A percentile compares a stretch with the other conserved stretches of the same genome.
These are phyloP conservation scores for Hylaeus anthracinus DNA, from an alignment of 1,140 invertebrate genomes.

Conservation along the genomic window DNA sequence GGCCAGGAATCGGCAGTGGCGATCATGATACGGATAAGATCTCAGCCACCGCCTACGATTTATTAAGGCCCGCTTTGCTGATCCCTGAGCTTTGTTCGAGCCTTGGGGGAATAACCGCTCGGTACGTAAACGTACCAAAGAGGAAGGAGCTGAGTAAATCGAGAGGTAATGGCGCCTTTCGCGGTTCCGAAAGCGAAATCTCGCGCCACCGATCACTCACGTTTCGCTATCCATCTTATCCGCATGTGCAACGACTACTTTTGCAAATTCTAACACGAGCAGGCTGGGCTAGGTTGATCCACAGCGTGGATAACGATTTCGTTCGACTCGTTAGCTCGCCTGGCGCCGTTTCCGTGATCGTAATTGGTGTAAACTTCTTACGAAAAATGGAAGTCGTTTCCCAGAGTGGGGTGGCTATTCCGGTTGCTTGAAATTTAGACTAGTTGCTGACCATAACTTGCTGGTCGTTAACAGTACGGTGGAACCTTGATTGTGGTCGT, in stretches of 20 bases:
- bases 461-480: too few relatives aligned
- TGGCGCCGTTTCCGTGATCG: background rate
- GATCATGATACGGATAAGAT: slow-evolving; percentile 77
- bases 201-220: slow-evolving; percentile 23
- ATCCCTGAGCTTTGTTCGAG: slow-evolving; percentile 8
- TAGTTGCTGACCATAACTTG: too few relatives aligned
- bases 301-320: background rate
- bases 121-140: background rate
- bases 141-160: slow-evolving; percentile 10
- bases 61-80: slow-evolving; percentile 67
- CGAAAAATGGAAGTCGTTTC: background rate
- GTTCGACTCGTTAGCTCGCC: background rate
- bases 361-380: background rate
- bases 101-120: slow-evolving; percentile 22
- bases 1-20: slow-evolving; percentile 68
- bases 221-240: background rate
- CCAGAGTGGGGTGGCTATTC: too few relatives aligned
- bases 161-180: background rate
- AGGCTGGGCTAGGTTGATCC: background rate
- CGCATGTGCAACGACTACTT: background rate
- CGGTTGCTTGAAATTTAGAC: too few relatives aligned
- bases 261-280: slow-evolving; percentile 24
- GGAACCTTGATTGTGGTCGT: background rate
- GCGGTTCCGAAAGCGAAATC: slow-evolving; percentile 44
- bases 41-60: slow-evolving; percentile 71